Percentiles rank a stretch among this genome's conserved stretches.
Conservation (phyloP, 2,797 vertebrate genomes). For the Alcedo atthis region DNA sequence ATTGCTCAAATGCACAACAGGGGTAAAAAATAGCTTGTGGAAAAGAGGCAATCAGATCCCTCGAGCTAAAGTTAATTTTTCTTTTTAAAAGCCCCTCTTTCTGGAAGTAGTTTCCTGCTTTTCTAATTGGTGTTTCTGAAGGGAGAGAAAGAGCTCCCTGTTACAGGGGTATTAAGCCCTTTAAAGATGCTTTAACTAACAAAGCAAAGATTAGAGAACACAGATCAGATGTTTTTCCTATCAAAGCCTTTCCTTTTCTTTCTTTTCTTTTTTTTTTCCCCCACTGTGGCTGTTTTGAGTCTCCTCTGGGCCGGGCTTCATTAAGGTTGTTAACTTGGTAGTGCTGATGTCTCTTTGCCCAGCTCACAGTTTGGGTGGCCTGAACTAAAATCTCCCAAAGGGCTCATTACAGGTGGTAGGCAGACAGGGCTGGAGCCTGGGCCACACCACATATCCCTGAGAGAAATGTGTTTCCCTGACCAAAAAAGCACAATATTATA, state of each 20-base stretch:
- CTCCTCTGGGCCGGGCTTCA: conserved; percentile 62
- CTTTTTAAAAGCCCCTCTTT: background rate
- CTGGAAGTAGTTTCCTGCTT: conserved; percentile 28
- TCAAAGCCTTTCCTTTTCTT: conserved; percentile 59
- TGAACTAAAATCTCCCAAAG: conserved; percentile 82
- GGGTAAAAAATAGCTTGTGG: background rate
- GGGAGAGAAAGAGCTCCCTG: conserved; percentile 43
- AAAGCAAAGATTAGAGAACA: conserved; percentile 58
- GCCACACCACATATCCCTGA: conserved; percentile 74
- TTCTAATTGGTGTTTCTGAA: conserved; percentile 49
- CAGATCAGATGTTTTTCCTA: conserved; percentile 70
- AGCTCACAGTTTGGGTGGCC: conserved; percentile 90
- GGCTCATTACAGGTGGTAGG: conserved; percentile 86
- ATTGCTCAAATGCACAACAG: background rate
- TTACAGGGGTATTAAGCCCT: conserved; percentile 25
- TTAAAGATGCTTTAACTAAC: conserved; percentile 52
- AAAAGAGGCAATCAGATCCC: background rate
- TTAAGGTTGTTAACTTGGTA: conserved; percentile 67
- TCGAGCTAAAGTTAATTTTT: background rate
- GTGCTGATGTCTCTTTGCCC: conserved; percentile 64
- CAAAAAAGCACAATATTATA: conserved; percentile 80
- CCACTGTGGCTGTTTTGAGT: conserved; percentile 41
- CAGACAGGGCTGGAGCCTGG: conserved; percentile 82
- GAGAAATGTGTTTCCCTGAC: conserved; percentile 78
- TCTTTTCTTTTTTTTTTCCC: conserved; percentile 35